Percentiles rank a stretch among this genome's conserved stretches.
These are phyloP conservation scores for Martes martes DNA, from an alignment of 2,113 vertebrate species.

Conservation along the genomic window DNA sequence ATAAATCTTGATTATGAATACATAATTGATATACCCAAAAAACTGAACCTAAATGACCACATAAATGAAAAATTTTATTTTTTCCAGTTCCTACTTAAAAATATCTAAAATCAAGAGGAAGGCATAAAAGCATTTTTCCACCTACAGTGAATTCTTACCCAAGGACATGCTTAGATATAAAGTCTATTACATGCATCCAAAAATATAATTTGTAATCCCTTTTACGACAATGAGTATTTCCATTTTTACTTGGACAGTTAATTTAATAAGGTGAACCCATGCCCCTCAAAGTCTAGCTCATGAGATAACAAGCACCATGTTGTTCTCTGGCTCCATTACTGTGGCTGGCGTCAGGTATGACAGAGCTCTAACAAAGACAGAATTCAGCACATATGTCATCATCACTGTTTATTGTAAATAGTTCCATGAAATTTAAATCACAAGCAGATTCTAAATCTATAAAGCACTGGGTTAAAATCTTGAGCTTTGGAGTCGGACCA, in stretches of 20 bases:
- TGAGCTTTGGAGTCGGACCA: not conserved
- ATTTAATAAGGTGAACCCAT: not conserved
- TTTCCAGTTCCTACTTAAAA: not conserved
- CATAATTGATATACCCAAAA: not conserved
- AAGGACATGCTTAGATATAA: not conserved
- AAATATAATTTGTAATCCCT: not conserved
- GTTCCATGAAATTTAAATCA: not conserved
- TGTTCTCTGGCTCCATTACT: not conserved
- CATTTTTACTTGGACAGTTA: slow-evolving; percentile 6
- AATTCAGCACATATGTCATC: not conserved
- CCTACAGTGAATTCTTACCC: not conserved
- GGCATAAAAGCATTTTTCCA: not conserved
- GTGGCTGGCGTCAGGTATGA: not conserved
- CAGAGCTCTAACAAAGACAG: not conserved
- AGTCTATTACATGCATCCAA: not conserved
- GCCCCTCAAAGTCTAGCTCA: not conserved
- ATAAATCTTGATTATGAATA: not conserved
- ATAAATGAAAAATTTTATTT: not conserved
- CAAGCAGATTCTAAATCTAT: not conserved
- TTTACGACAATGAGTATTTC: not conserved
- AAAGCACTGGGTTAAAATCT: not conserved
- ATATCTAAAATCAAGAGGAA: not conserved
- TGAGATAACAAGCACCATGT: not conserved
- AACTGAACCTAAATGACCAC: not conserved
- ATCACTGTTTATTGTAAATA: not conserved